Evolutionary conservation across 2,113 vertebrate genomes (phyloP).

Genomic region (Otocyon megalotis): DNA sequence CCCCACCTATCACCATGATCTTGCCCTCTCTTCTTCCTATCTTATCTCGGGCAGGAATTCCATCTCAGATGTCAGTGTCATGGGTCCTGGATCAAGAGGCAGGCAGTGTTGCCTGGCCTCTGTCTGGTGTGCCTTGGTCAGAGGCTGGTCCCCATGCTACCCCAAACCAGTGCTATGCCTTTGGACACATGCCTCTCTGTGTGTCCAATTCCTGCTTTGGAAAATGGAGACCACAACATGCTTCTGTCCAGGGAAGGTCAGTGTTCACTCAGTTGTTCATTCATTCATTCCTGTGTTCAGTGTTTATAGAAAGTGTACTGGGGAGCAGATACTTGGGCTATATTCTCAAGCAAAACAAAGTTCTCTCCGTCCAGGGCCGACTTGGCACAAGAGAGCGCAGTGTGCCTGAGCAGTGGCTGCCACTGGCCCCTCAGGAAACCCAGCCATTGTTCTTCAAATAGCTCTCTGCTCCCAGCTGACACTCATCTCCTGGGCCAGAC

Average conservation of each 20-base stretch:
- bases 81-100: not conserved
- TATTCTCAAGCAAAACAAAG: not conserved
- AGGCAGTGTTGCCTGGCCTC: rapidly evolving
- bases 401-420: no score
- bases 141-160: not conserved
- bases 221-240: rapidly evolving
- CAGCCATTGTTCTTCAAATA: not conserved
- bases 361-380: not conserved
- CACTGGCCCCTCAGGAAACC: not conserved
- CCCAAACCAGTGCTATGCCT: not conserved
- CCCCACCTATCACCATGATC: not conserved
- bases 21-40: not conserved
- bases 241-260: not conserved
- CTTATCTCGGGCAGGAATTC: not conserved
- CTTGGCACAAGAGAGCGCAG: rapidly evolving
- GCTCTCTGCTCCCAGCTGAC: no score
- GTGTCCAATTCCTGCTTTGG: not conserved
- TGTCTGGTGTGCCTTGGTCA: not conserved
- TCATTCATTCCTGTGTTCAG: not conserved
- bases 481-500: not conserved
- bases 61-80: not conserved
- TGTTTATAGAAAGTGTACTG: not conserved
- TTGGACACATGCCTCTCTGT: not conserved
- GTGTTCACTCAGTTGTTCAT: not conserved
- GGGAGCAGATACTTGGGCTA: not conserved